Base-by-base conservation (phyloP, 2,113 vertebrate species). In the Eurystomus gularis region DNA sequence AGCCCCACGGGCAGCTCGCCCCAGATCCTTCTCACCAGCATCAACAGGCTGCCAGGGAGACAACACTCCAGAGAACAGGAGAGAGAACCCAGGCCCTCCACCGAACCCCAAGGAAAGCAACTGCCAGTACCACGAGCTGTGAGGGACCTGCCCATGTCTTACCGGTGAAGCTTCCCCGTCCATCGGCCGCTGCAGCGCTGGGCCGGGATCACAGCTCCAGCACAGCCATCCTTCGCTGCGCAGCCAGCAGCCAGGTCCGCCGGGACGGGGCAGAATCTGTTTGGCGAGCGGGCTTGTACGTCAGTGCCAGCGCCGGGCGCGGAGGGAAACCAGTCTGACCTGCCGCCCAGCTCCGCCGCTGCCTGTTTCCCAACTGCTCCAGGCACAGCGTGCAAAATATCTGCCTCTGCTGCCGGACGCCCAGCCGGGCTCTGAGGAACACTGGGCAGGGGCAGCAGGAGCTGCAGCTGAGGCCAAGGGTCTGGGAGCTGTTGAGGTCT, bases 301-400 rank as follows among this genome's bases (percentile, higher is more conserved):
- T 96, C 90, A 87, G 93, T 86, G 88, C 92, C 92, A 77, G 90
- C n/a, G 60, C 71, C 55, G 4, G 65, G 61, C 2, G 68, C 44
- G 1, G 83, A 80, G 69, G 85, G 69, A 95, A 97, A 97, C 97
- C 85, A 54, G 97, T 94, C 85, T 1, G 8, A 97, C 97, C 96
- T 91, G 97, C 93, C 29, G 69, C 66, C 66, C 92, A 0, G 85
- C 92, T 16, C 89, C 69, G 0, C 75, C 2, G 21, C 79, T 69
- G 79, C 92, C 88, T 73, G 16, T 93, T 94, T 95, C 81, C 90
- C 92, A 94, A 96, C 80, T 17, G 85, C 93, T 80, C 31, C 82
- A 9, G 61, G 82, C 60, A 23, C 70, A 18, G 64, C 55, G 2
- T 1, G 11, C 46, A 42, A 90, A 93, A 84, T 33, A 93, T 37